Evolutionary conservation across 2,113 vertebrate genomes (phyloP).

Genomic region (Zingel zingel): DNA sequence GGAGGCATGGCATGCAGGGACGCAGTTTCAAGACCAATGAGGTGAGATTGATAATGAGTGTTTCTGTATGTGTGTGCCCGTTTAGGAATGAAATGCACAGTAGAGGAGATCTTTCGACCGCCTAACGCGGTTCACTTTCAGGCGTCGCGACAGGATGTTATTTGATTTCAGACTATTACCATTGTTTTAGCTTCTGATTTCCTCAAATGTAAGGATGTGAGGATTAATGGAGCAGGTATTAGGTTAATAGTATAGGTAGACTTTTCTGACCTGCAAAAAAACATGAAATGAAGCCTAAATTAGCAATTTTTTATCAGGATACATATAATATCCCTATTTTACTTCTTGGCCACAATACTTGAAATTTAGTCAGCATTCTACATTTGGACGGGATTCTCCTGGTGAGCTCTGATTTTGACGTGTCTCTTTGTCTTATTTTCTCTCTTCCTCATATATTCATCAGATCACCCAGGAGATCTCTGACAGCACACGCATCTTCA

Average conservation of each 20-base stretch:
- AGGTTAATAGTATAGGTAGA: not conserved
- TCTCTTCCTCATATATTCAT: slow-evolving; percentile 39
- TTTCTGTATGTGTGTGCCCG: not conserved
- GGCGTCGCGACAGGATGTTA: not conserved
- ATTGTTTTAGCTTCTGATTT: not conserved
- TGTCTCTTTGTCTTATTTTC: not conserved
- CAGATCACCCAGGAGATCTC: slow-evolving; percentile 99
- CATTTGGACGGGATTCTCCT: not conserved
- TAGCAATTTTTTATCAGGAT: not conserved
- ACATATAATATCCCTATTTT: not conserved
- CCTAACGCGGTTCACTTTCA: not conserved
- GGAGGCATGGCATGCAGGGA: slow-evolving; percentile 99
- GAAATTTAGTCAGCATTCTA: not conserved
- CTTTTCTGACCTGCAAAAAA: not conserved
- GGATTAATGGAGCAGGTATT: not conserved
- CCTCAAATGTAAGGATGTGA: not conserved
- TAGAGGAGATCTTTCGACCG: not conserved
- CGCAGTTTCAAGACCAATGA: slow-evolving; percentile 98
- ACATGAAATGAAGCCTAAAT: not conserved
- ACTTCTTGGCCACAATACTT: not conserved
- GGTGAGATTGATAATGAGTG: slow-evolving; percentile 79
- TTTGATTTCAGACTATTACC: not conserved
- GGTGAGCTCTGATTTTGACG: not conserved
- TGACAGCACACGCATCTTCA: slow-evolving; percentile 97
- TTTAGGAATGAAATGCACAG: slow-evolving; percentile 55